A percentile compares a stretch with the other conserved stretches of the same genome.
Conservation (phyloP, 2,113 vertebrate species). For the Nycticebus coucang region DNA sequence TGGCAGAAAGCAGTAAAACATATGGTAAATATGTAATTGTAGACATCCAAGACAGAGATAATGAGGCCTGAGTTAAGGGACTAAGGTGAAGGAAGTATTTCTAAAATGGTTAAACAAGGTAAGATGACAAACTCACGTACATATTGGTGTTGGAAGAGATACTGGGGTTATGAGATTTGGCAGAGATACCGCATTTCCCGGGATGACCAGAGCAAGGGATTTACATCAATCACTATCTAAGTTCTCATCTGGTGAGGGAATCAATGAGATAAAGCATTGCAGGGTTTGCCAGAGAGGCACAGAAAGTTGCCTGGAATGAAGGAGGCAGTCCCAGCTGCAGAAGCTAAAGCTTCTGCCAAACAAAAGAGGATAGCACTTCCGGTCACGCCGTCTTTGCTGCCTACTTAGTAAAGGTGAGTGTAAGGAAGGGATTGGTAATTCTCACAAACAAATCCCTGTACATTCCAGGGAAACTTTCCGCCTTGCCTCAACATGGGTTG, state of each 20-base stretch:
- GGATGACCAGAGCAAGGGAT: background rate
- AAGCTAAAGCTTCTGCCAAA: conserved; percentile 25
- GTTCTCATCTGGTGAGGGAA: background rate
- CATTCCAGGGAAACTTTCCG: background rate
- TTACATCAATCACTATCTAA: background rate
- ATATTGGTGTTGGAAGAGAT: too few species aligned
- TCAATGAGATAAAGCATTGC: background rate
- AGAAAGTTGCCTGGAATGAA: conserved; percentile 46
- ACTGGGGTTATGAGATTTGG: background rate
- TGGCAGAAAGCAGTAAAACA: background rate
- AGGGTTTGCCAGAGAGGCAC: conserved; percentile 50
- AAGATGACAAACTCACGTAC: background rate
- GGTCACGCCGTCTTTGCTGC: background rate
- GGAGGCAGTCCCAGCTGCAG: background rate
- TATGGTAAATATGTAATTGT: background rate
- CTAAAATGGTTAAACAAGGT: background rate
- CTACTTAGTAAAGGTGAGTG: conserved; percentile 56
- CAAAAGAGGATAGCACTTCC: conserved; percentile 47
- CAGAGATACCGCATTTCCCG: background rate
- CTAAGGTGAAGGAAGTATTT: background rate
- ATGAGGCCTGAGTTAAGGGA: background rate
- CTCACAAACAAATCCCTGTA: background rate
- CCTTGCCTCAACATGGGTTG: background rate
- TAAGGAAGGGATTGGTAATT: conserved; percentile 14
- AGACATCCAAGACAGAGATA: background rate